Base-by-base conservation (phyloP, 2,113 vertebrate genomes). In the Petromus typicus region DNA sequence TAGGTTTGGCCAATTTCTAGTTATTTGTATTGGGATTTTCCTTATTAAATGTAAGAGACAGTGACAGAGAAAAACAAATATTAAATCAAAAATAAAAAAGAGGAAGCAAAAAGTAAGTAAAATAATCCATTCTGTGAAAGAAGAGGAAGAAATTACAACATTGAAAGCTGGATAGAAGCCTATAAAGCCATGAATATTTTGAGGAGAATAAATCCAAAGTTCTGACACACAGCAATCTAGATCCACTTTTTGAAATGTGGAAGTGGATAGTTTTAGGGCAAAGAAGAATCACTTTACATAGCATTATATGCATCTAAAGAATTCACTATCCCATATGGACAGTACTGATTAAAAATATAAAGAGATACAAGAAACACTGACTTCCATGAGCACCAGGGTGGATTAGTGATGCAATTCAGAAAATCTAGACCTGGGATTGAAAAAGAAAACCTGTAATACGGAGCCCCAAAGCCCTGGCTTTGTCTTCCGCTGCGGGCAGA, bases 211-310 rank as follows among this genome's bases (percentile, higher is more conserved):
- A 80, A 76, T 80, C 30, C 30, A 27, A 95, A 54, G 88, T 4
- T 73, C 22, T 73, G 73, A 40, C 18, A 51, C 37, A 12, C 48
- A 84, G 91, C 48, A 84, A 45, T 78, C 48, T 51, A 64, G 14
- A 91, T 78, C 27, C 7, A 89, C 27, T 17, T 48, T 20, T 14
- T 82, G 61, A 89, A 93, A 93, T 3, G 2, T 64, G 25, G 76
- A 91, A 59, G n/a, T 56, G 5, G 34, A 57, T 89, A 67, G 69
- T 83, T 83, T 91, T 76, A 95, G 7, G 61, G 79, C 22, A 79
- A 93, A 71, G 73, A 75, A 84, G 48, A 45, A 91, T 48, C n/a
- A 82, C 10, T 90, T 93, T 54, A 95, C 4, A 90, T 0, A 83
- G 23, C 6, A 56, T 0, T 67, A 4, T 51, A 1, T 79, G 30